phyloP scores from a whole-genome alignment of 2,888 invertebrate species.

The Drosophila histrio region DNA sequence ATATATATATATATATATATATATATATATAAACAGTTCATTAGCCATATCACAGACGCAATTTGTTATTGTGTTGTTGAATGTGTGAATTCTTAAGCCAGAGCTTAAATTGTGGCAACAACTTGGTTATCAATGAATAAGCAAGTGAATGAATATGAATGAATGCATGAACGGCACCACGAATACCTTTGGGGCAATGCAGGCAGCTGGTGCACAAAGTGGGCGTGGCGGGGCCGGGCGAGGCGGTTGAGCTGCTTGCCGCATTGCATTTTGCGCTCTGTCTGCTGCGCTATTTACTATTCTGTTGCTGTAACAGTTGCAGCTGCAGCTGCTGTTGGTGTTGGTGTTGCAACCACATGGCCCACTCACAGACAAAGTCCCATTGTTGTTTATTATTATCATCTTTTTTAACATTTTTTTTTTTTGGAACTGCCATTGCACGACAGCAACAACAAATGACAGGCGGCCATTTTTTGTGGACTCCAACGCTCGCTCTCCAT shows the following conservation, averaged over 20 bases:
- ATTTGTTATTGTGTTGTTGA: not conserved
- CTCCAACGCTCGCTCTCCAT: conserved; percentile 10
- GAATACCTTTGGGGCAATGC: conserved; percentile 22
- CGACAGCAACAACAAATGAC: conserved; percentile 49
- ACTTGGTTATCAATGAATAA: conserved; percentile 29
- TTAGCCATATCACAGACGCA: not conserved
- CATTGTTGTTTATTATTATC: conserved; percentile 53
- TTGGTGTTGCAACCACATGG: conserved; percentile 41
- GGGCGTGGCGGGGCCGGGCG: not conserved
- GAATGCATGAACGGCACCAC: conserved; percentile 34
- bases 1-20: not conserved
- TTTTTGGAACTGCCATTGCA: conserved; percentile 38
- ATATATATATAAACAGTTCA: not conserved
- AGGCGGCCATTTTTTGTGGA: conserved; percentile 50
- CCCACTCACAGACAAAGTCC: conserved; percentile 49
- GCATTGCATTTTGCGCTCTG: conserved; percentile 37
- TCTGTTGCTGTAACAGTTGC: conserved; percentile 48
- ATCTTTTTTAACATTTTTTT: conserved; percentile 12
- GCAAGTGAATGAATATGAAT: conserved; percentile 48
- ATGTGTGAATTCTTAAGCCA: conserved; percentile 14
- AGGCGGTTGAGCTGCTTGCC: conserved; percentile 4
- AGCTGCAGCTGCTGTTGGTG: conserved; percentile 37
- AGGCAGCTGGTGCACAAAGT: conserved; percentile 1
- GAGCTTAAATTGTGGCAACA: conserved; percentile 8
- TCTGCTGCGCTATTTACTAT: conserved; percentile 40